Percentiles rank a stretch among this genome's conserved stretches.
phyloP scores from a whole-genome alignment of 2,888 invertebrate species.

The Tiphia femorata region DNA sequence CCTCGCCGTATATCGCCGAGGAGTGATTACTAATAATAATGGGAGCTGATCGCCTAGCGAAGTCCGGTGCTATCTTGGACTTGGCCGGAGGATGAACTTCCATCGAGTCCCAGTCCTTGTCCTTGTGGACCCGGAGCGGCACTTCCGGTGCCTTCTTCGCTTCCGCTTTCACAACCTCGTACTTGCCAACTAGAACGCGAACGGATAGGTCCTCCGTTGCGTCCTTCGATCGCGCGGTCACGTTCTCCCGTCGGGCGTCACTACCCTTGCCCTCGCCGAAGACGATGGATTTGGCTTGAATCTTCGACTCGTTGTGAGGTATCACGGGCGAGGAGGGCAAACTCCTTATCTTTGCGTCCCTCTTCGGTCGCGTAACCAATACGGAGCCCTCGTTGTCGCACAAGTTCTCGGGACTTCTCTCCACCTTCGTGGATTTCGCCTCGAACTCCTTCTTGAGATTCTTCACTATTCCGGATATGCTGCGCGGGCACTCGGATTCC shows the following conservation, averaged over 20 bases:
- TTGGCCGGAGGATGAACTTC: constrained; percentile 62
- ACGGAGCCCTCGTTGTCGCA: constrained; percentile 32
- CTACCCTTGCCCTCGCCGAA: constrained; percentile 53
- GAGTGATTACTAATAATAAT: constrained; percentile 57
- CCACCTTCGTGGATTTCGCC: constrained; percentile 74
- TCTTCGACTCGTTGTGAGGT: constrained; percentile 70
- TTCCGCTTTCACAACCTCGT: constrained; percentile 72
- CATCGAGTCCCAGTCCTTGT: constrained; percentile 51
- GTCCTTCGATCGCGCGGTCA: constrained; percentile 35
- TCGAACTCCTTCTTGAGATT: constrained; percentile 91
- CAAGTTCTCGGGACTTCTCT: constrained; percentile 55
- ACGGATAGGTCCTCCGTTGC: constrained; percentile 78
- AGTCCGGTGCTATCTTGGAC: constrained; percentile 61
- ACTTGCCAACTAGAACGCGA: constrained; percentile 81
- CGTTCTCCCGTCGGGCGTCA: neutral
- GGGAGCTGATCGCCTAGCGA: constrained; percentile 60
- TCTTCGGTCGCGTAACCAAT: constrained; percentile 44
- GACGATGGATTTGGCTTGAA: constrained; percentile 48
- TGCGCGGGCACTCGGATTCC: constrained; percentile 62
- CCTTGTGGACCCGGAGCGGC: constrained; percentile 54
- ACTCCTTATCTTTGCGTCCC: constrained; percentile 60
- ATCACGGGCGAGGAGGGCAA: constrained; percentile 74
- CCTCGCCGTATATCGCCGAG: constrained; percentile 33
- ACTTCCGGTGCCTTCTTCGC: constrained; percentile 53
- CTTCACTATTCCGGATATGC: constrained; percentile 81